phyloP scores from a whole-genome alignment of 2,113 vertebrate species.

The Excalfactoria chinensis region DNA sequence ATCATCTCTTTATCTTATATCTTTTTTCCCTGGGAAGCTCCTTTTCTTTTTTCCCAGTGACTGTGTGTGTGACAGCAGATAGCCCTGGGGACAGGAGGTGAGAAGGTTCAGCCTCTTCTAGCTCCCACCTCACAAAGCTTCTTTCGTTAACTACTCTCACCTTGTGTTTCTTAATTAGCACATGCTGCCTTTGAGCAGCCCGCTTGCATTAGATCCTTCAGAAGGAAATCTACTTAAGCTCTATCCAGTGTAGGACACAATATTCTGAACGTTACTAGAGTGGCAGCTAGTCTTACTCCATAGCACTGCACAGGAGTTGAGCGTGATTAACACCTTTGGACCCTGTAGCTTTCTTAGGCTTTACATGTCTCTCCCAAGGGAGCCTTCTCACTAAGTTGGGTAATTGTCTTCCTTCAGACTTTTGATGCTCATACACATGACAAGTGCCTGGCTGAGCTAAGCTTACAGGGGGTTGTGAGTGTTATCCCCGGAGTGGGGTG shows the following conservation, averaged over 20 bases:
- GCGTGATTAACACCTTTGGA: not conserved
- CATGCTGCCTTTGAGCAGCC: not conserved
- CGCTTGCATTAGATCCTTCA: not conserved
- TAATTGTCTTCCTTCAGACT: not conserved
- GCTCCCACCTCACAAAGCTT: not conserved
- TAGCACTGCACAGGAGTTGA: not conserved
- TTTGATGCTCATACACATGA: not conserved
- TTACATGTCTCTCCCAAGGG: not conserved
- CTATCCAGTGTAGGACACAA: not conserved
- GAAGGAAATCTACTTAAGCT: not conserved
- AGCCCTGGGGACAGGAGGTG: not conserved
- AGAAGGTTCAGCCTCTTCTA: not conserved
- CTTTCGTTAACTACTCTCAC: conserved; percentile 9
- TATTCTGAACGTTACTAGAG: not conserved
- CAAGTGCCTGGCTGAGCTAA: not conserved
- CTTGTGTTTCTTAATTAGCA: conserved; percentile 6
- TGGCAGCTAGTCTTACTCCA: not conserved
- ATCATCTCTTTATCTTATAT: not conserved
- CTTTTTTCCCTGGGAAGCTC: not conserved
- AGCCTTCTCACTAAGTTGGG: not conserved
- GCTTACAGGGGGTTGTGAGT: not conserved
- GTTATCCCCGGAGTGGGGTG: not conserved
- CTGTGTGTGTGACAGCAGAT: not conserved
- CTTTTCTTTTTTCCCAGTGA: not conserved
- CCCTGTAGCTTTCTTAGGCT: not conserved